phyloP scores from a whole-genome alignment of 2,797 vertebrate genomes.

The Rhincodon typus region DNA sequence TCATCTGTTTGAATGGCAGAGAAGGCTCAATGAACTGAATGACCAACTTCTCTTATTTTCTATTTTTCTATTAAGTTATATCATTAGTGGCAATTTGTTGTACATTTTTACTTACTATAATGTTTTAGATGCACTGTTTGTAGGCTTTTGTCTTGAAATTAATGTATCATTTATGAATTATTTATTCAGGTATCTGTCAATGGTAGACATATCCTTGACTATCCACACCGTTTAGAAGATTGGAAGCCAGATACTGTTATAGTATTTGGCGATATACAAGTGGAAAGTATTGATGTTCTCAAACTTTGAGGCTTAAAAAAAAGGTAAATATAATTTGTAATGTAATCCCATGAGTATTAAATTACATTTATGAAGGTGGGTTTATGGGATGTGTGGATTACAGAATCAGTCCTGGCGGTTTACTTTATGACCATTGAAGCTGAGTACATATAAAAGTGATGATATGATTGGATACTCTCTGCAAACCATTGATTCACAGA shows the following conservation, averaged over 20 bases:
- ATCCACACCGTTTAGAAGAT: slow-evolving; percentile 32
- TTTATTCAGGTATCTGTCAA: slow-evolving; percentile 27
- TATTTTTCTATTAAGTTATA: background rate
- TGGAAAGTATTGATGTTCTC: slow-evolving; percentile 35
- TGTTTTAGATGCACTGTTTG: background rate
- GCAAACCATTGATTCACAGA: background rate
- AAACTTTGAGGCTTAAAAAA: slow-evolving; percentile 5
- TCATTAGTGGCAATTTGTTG: background rate
- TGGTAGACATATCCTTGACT: slow-evolving; percentile 33
- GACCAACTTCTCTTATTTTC: too few species aligned
- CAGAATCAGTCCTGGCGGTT: background rate
- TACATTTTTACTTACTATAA: background rate
- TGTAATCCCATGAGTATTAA: background rate
- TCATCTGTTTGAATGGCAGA: too few species aligned
- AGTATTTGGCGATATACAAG: slow-evolving; percentile 35
- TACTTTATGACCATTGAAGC: background rate
- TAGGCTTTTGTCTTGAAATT: background rate
- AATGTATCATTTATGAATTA: background rate
- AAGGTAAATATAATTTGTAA: slow-evolving; percentile 12
- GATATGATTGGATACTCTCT: background rate
- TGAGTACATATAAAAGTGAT: background rate
- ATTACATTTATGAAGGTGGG: background rate
- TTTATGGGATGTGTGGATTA: background rate
- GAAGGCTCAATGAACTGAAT: too few species aligned
- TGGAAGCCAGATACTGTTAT: slow-evolving; percentile 33